Base-by-base conservation (phyloP, 2,113 vertebrate genomes). In the Fulmarus glacialis region DNA sequence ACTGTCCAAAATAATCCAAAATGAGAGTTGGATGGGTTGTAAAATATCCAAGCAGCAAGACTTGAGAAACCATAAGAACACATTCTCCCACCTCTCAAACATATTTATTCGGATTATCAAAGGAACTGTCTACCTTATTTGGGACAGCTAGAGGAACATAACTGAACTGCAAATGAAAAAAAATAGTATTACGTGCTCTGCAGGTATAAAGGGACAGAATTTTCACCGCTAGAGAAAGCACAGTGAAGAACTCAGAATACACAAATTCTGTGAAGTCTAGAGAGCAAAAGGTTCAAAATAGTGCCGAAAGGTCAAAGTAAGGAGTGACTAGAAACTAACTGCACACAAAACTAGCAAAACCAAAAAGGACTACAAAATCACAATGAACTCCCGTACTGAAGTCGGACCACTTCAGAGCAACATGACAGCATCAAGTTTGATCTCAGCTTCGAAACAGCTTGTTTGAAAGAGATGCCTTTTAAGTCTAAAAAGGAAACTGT, bases 121-220 rank as follows among this genome's bases (percentile, higher is more conserved):
- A 82, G 42, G n/a, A 87, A 84, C 14, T 21, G 3, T 66, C 75
- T 66, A 18, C 52, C 18, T 60, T 38, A 36, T 20, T 32, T 47
- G 38, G 63, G 40, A 53, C 13, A 90, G 50, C 24, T 15, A 66
- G 20, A 82, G 17, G 52, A 84, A 71, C 2, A 6, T 13, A 84
- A 47, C 17, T 74, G 43, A 86, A 90, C 9, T 7, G 3, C 22
- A 90, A 80, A 80, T 5, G 0, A 52, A 12, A 50, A 27, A 80
- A 80, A 40, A 30, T 3, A 24, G 12, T 16, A 36, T 27, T 34
- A 29, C 0, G 0, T 36, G 17, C 15, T 67, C 22, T 42, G 58
- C 42, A n/a, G 18, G 15, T 78, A 12, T 13, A 62, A 64, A 1
- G 4, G 16, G 36, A 60, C 24, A 91, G 40, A 91, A 40, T 52